Evolutionary conservation across 2,888 invertebrate genomes (phyloP), one percentile per base, ranked within the genome.

Genomic region (Chymomyza caudatula): DNA sequence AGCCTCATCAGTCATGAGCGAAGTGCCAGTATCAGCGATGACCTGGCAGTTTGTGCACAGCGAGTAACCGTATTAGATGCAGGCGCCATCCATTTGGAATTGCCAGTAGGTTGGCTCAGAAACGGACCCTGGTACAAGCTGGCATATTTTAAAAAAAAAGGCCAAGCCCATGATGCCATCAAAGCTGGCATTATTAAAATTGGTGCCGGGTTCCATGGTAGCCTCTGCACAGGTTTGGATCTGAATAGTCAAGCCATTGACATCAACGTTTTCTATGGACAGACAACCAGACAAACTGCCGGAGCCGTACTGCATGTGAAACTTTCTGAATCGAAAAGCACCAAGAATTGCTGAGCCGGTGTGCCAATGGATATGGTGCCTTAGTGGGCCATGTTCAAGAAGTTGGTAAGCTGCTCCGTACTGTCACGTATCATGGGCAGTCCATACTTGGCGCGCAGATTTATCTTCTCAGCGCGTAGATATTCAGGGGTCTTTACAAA

Each of bases 141-240:
- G 0, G 96, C 94, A 98, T 96, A 89, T 96, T 96, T 91, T 98
- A 94, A 91, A 99, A 97, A 57, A 92, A 90, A 96, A 98, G 2
- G 93, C 98, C 94, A 98, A 94, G 74, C 98, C 98, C 72, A 99
- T 92, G 87, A 99, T 98, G 72, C 99, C 98, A 91, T 99, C 99
- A 91, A 99, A 99, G 91, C 97, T 97, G 70, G 98, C 98, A 59
- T 97, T 97, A 25, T 98, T 96, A 91, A 99, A 99, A 43, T 97
- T 95, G 52, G 94, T 91, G 67, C 98, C 98, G 1, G 98, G 98
- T 91, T 99, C 97, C 78, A 94, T 94, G 70, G 96, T 90, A 2
- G 98, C 98, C 92, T 98, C 98, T 5, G 96, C 98, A 91, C 99
- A 99, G 17, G 96, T 96, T 92, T 98, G 97, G 63, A 92, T 91